Base-by-base conservation (phyloP, 2,113 vertebrate genomes). In the Lophura nycthemera region DNA sequence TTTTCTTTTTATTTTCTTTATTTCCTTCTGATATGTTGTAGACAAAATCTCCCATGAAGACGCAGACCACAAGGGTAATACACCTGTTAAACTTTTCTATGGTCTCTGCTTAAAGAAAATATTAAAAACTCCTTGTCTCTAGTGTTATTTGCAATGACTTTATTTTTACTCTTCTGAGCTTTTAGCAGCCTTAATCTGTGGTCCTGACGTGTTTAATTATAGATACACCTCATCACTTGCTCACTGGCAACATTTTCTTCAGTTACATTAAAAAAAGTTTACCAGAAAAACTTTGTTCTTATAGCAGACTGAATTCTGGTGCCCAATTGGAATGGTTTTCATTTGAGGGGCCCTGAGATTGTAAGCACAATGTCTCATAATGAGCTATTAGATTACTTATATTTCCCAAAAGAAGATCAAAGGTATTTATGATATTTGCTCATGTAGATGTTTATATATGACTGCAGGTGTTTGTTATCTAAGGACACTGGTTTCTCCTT, bases 391-490 rank as follows among this genome's bases (percentile, higher is more conserved):
- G 76, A 64, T 66, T 65, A 59, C 42, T 42, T 67, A 13, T 70
- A 40, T 84, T 89, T 90, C 30, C 50, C 32, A 57, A 73, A 75
- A 85, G 27, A 85, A 3, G 22, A 6, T 76, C 36, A 57, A 81
- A 92, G 34, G 38, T 78, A 86, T 92, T 92, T 88, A 56, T 61
- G 30, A 32, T 89, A 84, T 89, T 85, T 93, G 43, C 22, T 84
- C 47, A n/a, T 4, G 25, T 60, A 63, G 50, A 88, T 89, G 47
- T 1, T 0, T 40, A 5, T 52, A 19, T 40, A 50, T 13, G 5
- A n/a, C 75, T 61, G 48, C 27, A 83, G 5, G 4, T 47, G 94
- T 95, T 77, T 65, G 17, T 85, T 91, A 86, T 86, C 59, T 43
- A 61, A 19, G 71, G 40, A 32, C 59, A 13, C 9, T 72, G 87